Percentiles rank a stretch among this genome's conserved stretches.
Evolutionary conservation across 2,113 vertebrate genomes (phyloP).

Genomic region (Neotoma lepida): DNA sequence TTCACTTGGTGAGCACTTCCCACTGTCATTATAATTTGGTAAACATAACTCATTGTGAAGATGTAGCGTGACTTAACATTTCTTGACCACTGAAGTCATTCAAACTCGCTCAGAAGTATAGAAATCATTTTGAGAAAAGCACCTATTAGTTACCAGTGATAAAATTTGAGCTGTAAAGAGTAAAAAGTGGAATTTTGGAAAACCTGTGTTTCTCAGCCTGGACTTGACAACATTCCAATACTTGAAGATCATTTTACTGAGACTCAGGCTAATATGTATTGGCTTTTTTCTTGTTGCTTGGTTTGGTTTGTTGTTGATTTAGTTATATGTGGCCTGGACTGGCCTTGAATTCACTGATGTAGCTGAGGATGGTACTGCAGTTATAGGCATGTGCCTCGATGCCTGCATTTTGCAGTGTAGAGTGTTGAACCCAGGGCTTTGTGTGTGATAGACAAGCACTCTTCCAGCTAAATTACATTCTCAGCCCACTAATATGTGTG

Average conservation of each 20-base stretch:
- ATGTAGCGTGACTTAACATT: neutral
- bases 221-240: neutral
- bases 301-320: neutral
- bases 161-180: constrained; percentile 33
- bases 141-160: neutral
- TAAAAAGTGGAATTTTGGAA: constrained; percentile 10
- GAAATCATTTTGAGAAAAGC: neutral
- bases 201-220: neutral
- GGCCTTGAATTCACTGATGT: neutral
- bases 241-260: neutral
- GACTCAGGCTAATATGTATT: neutral
- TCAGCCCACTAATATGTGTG: neutral
- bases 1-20: neutral
- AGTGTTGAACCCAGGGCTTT: neutral
- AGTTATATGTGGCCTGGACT: neutral
- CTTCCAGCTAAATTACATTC: neutral
- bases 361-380: too few species aligned
- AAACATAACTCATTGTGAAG: neutral
- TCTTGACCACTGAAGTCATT: neutral
- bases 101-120: neutral
- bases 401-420: neutral
- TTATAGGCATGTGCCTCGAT: neutral
- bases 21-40: neutral
- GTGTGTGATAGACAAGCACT: neutral
- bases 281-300: neutral